Evolutionary conservation across 2,888 invertebrate genomes (phyloP).

Genomic region (Lottia scabra): DNA sequence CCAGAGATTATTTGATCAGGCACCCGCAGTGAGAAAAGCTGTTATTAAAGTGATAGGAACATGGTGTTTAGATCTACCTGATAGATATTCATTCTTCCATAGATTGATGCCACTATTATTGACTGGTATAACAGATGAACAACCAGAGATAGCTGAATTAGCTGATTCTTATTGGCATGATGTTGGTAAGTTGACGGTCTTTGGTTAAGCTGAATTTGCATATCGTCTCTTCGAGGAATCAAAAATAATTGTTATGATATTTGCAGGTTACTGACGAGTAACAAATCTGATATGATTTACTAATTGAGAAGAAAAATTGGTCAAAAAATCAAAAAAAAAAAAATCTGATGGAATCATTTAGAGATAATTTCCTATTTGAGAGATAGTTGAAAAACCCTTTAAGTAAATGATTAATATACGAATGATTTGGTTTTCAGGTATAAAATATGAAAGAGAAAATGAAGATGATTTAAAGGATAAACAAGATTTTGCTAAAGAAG

Average conservation of each 20-base stretch:
- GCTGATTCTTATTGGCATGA: conserved; percentile 68
- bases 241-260: too few relatives aligned
- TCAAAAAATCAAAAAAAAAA: too few relatives aligned
- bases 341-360: too few relatives aligned
- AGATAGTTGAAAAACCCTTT: too few relatives aligned
- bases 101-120: conserved; percentile 86
- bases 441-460: conserved; percentile 86
- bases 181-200: conserved; percentile 52
- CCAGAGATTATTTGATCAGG: conserved; percentile 88
- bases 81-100: conserved; percentile 91
- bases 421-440: conserved; percentile 72
- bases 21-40: conserved; percentile 81
- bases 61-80: conserved; percentile 83
- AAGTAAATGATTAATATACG: background rate
- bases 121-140: conserved; percentile 86
- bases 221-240: too few relatives aligned
- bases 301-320: too few relatives aligned
- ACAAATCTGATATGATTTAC: too few relatives aligned
- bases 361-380: background rate
- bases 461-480: conserved; percentile 87
- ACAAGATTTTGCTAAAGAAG: conserved; percentile 77
- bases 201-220: background rate
- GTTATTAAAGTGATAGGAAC: conserved; percentile 82
- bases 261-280: too few relatives aligned
- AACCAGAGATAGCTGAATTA: conserved; percentile 73